A percentile compares a stretch with the other conserved stretches of the same genome.
phyloP scores from a whole-genome alignment of 2,888 invertebrate genomes.

The Epistrophe eligans region DNA sequence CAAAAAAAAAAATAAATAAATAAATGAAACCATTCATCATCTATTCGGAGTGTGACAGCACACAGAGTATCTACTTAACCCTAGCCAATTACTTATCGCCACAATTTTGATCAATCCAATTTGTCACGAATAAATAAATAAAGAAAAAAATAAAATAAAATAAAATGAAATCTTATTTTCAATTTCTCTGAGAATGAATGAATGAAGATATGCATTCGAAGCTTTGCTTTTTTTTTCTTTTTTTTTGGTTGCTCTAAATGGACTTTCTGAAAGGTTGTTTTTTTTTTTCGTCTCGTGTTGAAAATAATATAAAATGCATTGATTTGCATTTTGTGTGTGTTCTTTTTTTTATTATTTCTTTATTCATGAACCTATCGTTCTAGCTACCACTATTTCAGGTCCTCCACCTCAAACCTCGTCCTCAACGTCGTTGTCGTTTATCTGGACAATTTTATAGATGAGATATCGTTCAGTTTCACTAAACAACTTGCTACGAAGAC shows the following conservation, averaged over 20 bases:
- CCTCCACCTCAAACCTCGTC: background rate
- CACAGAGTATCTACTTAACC: slow-evolving; percentile 42
- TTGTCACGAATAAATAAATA: slow-evolving; percentile 40
- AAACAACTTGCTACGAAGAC: slow-evolving; percentile 27
- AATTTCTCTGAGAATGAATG: slow-evolving; percentile 10
- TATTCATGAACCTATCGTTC: slow-evolving; percentile 50
- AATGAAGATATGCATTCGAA: slow-evolving; percentile 17
- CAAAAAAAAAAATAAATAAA: background rate
- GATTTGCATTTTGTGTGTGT: slow-evolving; percentile 58
- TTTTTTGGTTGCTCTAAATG: background rate
- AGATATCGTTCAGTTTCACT: slow-evolving; percentile 54
- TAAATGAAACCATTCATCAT: slow-evolving; percentile 58
- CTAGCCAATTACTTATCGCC: slow-evolving; percentile 61
- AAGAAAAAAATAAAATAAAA: background rate
- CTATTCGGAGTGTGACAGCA: slow-evolving; percentile 23
- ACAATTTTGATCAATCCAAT: slow-evolving; percentile 57
- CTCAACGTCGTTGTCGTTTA: slow-evolving; percentile 8
- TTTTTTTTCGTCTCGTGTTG: background rate
- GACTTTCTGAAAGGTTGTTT: background rate
- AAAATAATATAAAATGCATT: slow-evolving; percentile 29
- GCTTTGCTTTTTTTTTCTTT: background rate
- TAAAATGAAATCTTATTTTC: slow-evolving; percentile 37
- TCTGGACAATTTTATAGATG: slow-evolving; percentile 65
- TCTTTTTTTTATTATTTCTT: slow-evolving; percentile 28
- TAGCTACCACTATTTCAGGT: background rate